A percentile compares a stretch with the other conserved stretches of the same genome.
These are phyloP conservation scores for Dendrocincla tyrannina DNA, from an alignment of 2,797 vertebrate genomes.

Conservation along the genomic window DNA sequence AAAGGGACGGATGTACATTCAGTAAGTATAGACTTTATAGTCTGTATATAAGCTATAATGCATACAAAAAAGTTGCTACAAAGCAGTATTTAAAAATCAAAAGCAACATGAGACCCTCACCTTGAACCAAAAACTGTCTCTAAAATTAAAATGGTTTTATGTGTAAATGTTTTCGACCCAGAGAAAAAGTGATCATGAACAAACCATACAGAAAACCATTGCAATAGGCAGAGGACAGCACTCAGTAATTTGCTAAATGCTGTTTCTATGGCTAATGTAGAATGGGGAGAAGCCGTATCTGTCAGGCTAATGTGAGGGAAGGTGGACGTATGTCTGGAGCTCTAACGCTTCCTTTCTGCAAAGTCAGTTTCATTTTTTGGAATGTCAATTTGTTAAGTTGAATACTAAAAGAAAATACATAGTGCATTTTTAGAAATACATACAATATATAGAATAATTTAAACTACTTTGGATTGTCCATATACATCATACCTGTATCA, in stretches of 20 bases:
- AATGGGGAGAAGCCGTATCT: not conserved
- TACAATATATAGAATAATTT: not conserved
- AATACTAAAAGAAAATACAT: not conserved
- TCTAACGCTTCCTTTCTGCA: not conserved
- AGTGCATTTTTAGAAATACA: not conserved
- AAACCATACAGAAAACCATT: not conserved
- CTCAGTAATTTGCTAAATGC: not conserved
- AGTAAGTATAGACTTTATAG: not conserved
- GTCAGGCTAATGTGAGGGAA: not conserved
- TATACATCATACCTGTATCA: not conserved
- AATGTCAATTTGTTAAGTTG: not conserved
- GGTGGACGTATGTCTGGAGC: not conserved
- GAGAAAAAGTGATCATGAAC: not conserved
- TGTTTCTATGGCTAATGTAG: not conserved
- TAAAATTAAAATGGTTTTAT: not conserved
- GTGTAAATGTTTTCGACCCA: not conserved
- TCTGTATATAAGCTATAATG: not conserved
- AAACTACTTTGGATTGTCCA: accelerated
- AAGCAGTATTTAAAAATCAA: not conserved
- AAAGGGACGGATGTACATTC: not conserved
- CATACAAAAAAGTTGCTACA: not conserved
- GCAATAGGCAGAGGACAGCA: not conserved
- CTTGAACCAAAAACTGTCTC: not conserved
- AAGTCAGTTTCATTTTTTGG: not conserved
- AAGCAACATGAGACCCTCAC: not conserved